Base-by-base conservation (phyloP, 2,113 vertebrate genomes). In the Sprattus sprattus region DNA sequence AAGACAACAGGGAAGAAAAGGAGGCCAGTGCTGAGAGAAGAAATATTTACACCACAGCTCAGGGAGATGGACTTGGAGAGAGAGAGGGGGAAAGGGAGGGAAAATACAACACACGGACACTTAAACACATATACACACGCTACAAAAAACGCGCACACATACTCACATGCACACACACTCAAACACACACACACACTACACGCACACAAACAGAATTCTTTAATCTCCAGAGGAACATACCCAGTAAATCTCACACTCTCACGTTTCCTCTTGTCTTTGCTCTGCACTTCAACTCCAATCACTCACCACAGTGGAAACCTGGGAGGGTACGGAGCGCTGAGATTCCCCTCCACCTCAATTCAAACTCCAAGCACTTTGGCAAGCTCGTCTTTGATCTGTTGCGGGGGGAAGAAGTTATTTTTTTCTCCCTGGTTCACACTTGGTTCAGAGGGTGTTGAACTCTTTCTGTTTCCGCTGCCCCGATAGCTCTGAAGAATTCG, bases 1-100 rank as follows among this genome's bases (percentile, higher is more conserved):
- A 92, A 90, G 89, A 87, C 87, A 91, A 89, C 91, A 91, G 90
- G 92, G 28, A 89, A 92, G 71, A 83, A 84, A 84, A 81, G 86
- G 84, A 85, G 82, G 64, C 25, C 82, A 67, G 64, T n/a, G 45
- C 6, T 6, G 22, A 32, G 6, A 85, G 49, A 67, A 52, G 80
- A 78, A 84, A 81, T 83, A 83, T 86, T 86, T 50, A 83, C 83
- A n/a, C 45, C 54, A 64, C 3, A 75, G 45, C 25, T 25, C 45
- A 8, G 18, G 32, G 45, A 54, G 82, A 78, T 32, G 13, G 71
- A 78, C 28, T 11, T 16, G 32, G 54, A 32, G 60, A 81, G 28
- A 80, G 28, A 25, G 15, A 45, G 85, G 83, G 86, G 82, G 84
- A 81, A 75, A 71, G 10, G 10, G 11, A 78, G 2, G 4, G 32